Evolutionary conservation across 2,797 vertebrate species (phyloP), one percentile per base, ranked within the genome.

Genomic region (Phrynocephalus vlangalii): DNA sequence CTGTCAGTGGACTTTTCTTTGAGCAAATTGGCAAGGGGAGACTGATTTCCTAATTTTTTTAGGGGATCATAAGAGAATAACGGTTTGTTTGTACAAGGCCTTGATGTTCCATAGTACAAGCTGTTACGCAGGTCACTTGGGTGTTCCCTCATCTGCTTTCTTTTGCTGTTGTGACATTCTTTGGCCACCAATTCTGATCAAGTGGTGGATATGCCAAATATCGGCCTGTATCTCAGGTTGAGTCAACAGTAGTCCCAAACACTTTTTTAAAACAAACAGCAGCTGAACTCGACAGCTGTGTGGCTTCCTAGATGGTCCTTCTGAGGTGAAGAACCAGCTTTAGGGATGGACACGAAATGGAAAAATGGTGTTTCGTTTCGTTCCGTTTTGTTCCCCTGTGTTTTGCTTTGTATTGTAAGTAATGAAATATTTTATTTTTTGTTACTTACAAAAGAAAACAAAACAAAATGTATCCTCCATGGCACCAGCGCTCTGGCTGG

Each of bases 41-140:
- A 22, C 79, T 66, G 30, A 26, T 81, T 38, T 66, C 9, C 13
- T 56, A 9, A 56, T 10, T 10, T 10, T 56, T 56, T 56, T 56
- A 30, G 18, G 71, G 56, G 52, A n/a, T 33, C 52, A 11, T 33
- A 30, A 28, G 52, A 73, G 33, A 81, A 80, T n/a, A 52, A 81
- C 72, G 86, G 60, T 63, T 28, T 71, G n/a, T 86, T 86, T 86
- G 77, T 76, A 77, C 75, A 87, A 68, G 15, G 33, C 44, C 76
- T 44, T 83, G 86, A 83, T 3, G 80, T 71, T 77, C 50, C 77
- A 8, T 71, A 52, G 66, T 82, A 79, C 33, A 63, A 67, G 38
- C 28, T 3, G 24, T 82, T 82, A 50, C 10, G 9, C 28, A 73
- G 72, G 52, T 11, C 6, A 48, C 2, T 33, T 38, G 38, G 83